A percentile compares a stretch with the other conserved stretches of the same genome.
phyloP scores from a whole-genome alignment of 2,797 vertebrate genomes.

The Mormyrops attenuatus region DNA sequence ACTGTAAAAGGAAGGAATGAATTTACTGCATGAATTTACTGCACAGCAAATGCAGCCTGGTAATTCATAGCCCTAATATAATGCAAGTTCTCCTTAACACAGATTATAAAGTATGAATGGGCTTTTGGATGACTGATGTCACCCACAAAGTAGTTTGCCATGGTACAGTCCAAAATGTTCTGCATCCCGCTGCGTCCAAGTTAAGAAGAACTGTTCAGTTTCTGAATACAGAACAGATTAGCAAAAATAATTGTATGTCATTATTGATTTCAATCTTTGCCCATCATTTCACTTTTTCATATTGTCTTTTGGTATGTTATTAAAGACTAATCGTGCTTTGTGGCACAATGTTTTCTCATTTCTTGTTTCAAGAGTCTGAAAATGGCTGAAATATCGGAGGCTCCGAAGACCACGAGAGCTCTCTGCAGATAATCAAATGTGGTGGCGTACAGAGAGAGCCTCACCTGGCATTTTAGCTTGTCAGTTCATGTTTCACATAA shows the following conservation, averaged over 20 bases:
- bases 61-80: slow-evolving; percentile 3
- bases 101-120: slow-evolving; percentile 5
- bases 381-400: neutral
- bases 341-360: neutral
- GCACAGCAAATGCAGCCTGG: neutral
- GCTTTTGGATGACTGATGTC: neutral
- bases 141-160: neutral
- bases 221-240: neutral
- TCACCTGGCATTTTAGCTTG: neutral
- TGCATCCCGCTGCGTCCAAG: neutral
- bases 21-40: neutral
- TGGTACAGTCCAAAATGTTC: neutral
- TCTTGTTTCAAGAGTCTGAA: neutral
- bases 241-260: neutral
- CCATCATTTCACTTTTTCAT: neutral
- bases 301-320: neutral
- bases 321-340: neutral
- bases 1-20: slow-evolving; percentile 1
- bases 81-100: neutral
- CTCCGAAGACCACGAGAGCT: neutral
- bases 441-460: neutral
- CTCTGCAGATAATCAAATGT: neutral
- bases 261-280: neutral
- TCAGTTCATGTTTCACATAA: neutral
- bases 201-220: neutral